Evolutionary conservation across 2,113 vertebrate genomes (phyloP).

Genomic region (Myotis davidii): DNA sequence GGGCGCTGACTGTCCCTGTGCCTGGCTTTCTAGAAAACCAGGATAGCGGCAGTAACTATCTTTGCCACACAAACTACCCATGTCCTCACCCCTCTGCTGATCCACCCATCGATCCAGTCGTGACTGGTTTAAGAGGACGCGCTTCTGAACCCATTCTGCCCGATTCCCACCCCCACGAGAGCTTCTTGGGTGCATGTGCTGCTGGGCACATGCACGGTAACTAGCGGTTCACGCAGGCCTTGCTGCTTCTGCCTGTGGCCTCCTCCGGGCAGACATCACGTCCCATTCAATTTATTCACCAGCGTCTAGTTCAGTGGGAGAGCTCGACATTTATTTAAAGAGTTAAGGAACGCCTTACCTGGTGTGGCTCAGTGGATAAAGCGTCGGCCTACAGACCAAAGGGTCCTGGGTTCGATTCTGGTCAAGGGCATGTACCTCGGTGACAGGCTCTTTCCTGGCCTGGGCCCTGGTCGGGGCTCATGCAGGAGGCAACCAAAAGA

Average conservation of each 20-base stretch:
- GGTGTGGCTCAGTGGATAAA: too few relatives aligned
- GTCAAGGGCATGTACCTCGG: neutral
- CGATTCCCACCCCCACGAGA: fast-evolving
- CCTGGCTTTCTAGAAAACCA: neutral
- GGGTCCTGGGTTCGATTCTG: too few relatives aligned
- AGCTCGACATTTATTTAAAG: neutral
- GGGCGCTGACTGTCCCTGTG: neutral
- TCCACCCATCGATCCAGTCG: too few relatives aligned
- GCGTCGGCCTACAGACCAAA: too few relatives aligned
- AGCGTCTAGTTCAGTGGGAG: neutral
- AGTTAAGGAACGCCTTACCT: neutral
- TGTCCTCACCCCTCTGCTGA: fast-evolving
- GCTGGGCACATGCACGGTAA: fast-evolving
- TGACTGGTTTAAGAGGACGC: neutral
- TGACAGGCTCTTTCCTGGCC: neutral
- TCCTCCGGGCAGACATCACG: neutral
- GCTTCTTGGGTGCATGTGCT: neutral
- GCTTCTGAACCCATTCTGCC: neutral
- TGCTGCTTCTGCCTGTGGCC: neutral
- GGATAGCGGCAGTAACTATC: neutral
- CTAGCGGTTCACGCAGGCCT: neutral
- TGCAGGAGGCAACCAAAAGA: neutral
- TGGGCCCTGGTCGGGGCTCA: too few relatives aligned
- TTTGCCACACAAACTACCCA: neutral
- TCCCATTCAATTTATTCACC: neutral